Conservation (phyloP, 2,888 invertebrate genomes). For the Pandemis cinnamomeana region DNA sequence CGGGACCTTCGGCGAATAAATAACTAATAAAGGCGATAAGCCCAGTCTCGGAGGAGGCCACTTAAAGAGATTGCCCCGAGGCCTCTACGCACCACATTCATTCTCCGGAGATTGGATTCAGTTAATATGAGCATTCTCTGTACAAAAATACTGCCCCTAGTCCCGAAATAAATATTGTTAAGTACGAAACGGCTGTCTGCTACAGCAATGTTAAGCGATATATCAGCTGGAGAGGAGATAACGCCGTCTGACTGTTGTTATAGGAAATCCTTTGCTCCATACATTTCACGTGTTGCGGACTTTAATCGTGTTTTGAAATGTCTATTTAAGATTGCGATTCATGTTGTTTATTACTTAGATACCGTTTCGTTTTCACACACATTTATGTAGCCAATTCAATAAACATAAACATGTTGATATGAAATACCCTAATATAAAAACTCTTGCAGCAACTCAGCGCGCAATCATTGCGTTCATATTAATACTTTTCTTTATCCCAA, state of each 20-base stretch:
- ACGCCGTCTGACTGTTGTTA: constrained; percentile 47
- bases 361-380: neutral
- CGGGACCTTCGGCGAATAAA: constrained; percentile 67
- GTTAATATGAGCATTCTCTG: constrained; percentile 72
- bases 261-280: constrained; percentile 42
- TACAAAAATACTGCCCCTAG: constrained; percentile 64
- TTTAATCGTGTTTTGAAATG: constrained; percentile 36
- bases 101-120: constrained; percentile 66
- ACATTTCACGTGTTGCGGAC: constrained; percentile 21
- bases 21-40: constrained; percentile 80
- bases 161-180: constrained; percentile 73
- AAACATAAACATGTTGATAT: too few species aligned
- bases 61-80: constrained; percentile 78
- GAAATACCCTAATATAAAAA: too few species aligned
- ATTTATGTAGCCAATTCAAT: neutral
- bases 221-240: constrained; percentile 45
- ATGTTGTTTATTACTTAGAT: constrained; percentile 7
- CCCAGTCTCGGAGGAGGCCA: constrained; percentile 64
- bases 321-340: constrained; percentile 22
- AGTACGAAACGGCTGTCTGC: constrained; percentile 55
- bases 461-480: too few species aligned
- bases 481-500: too few species aligned
- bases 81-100: constrained; percentile 62
- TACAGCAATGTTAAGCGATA: constrained; percentile 50
- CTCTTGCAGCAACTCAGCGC: too few species aligned